phyloP scores from a whole-genome alignment of 2,113 vertebrate genomes.

The Oriolus oriolus region DNA sequence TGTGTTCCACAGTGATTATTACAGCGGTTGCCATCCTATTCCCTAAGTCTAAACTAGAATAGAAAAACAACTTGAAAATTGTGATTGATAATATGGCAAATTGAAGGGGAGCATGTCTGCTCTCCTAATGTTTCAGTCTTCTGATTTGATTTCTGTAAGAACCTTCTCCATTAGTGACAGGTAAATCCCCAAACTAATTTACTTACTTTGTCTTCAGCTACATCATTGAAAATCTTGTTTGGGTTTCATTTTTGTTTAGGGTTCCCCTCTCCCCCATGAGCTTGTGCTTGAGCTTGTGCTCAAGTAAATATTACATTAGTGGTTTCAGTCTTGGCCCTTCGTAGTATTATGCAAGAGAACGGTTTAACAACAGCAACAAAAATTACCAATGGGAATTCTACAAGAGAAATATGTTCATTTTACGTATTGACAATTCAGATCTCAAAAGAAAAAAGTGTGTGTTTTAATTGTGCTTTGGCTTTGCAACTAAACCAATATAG shows the following conservation, averaged over 20 bases:
- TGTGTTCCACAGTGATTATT: not conserved
- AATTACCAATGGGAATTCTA: not conserved
- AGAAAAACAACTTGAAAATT: not conserved
- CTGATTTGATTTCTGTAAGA: conserved; percentile 13
- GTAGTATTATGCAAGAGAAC: not conserved
- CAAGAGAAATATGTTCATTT: not conserved
- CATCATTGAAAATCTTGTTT: conserved; percentile 18
- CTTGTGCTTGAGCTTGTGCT: not conserved
- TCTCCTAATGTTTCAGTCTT: not conserved
- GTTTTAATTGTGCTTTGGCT: not conserved
- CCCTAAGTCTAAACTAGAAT: not conserved
- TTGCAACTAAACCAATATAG: not conserved
- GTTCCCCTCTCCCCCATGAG: not conserved
- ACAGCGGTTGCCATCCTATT: not conserved
- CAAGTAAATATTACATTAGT: not conserved
- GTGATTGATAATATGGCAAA: not conserved
- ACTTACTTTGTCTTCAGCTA: conserved; percentile 9
- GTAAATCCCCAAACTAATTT: conserved; percentile 26
- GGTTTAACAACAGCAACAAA: not conserved
- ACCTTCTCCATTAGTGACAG: not conserved
- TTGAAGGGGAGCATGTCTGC: not conserved
- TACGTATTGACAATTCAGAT: not conserved
- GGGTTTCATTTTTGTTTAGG: not conserved
- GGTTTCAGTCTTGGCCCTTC: not conserved
- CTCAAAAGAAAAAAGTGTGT: not conserved